phyloP scores from a whole-genome alignment of 2,888 invertebrate species.

The Parnassius smintheus region DNA sequence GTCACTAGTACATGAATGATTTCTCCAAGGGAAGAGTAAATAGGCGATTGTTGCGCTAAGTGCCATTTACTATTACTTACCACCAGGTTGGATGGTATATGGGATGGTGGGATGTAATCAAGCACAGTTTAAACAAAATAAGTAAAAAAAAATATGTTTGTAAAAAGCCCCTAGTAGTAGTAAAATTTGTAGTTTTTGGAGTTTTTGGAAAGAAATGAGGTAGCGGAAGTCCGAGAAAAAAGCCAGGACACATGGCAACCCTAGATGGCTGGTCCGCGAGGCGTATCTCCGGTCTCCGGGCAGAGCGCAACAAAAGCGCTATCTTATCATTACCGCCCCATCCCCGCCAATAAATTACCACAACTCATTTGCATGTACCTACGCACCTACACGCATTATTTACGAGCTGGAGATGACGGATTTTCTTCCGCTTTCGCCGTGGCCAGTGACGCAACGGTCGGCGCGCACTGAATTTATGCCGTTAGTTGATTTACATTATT shows the following conservation, averaged over 20 bases:
- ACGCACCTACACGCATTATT: conserved; percentile 65
- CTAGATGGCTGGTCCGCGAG: conserved; percentile 32
- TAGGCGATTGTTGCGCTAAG: too few relatives aligned
- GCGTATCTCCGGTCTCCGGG: conserved; percentile 62
- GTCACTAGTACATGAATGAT: too few relatives aligned
- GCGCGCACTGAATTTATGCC: conserved; percentile 22
- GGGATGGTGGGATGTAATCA: too few relatives aligned
- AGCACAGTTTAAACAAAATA: too few relatives aligned
- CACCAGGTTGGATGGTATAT: too few relatives aligned
- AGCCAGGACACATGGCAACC: conserved; percentile 3
- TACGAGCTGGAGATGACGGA: conserved; percentile 74
- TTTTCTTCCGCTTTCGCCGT: conserved; percentile 71
- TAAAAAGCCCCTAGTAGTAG: too few relatives aligned
- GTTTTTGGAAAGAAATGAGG: neutral
- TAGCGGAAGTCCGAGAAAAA: neutral
- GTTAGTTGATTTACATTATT: conserved; percentile 16
- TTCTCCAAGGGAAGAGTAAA: too few relatives aligned
- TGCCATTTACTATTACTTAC: too few relatives aligned
- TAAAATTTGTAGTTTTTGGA: too few relatives aligned
- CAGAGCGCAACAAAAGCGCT: conserved; percentile 62
- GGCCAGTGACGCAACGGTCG: conserved; percentile 15
- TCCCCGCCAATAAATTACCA: conserved; percentile 73
- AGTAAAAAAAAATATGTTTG: too few relatives aligned
- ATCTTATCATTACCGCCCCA: conserved; percentile 73
- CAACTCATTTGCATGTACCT: conserved; percentile 76